These are phyloP conservation scores for Coecobrya sp. DNA, from an alignment of 2,888 invertebrate genomes.

Conservation along the genomic window DNA sequence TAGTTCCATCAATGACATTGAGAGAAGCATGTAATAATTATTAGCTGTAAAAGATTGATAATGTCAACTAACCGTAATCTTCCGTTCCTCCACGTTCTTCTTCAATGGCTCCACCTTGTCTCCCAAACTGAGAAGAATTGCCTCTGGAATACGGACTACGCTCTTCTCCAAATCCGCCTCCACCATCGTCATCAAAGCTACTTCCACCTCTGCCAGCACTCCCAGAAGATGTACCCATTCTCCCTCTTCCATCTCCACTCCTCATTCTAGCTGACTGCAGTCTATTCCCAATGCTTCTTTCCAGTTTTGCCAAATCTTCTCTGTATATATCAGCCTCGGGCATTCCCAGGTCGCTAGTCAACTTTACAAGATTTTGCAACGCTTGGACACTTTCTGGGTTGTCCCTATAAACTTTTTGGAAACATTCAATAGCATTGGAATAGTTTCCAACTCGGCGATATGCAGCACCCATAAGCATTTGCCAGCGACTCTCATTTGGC, in stretches of 20 bases:
- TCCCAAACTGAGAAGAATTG: conserved; percentile 50
- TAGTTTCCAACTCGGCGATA: conserved; percentile 94
- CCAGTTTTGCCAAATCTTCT: conserved; percentile 93
- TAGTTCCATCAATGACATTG: too few relatives aligned
- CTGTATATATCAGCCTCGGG: conserved; percentile 96
- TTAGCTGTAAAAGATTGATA: neutral
- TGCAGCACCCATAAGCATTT: conserved; percentile 95
- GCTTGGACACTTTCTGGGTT: conserved; percentile 98
- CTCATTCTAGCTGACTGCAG: conserved; percentile 84
- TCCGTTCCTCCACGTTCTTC: conserved; percentile 43
- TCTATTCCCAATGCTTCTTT: conserved; percentile 87
- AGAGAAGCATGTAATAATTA: neutral
- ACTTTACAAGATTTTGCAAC: conserved; percentile 94
- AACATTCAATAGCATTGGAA: conserved; percentile 89
- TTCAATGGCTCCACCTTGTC: conserved; percentile 45
- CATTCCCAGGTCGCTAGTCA: conserved; percentile 96
- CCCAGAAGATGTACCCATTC: conserved; percentile 82
- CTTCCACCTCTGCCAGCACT: conserved; percentile 10
- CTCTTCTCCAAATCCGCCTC: conserved; percentile 57
- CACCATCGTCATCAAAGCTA: neutral
- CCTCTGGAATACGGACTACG: conserved; percentile 40
- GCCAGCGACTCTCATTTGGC: conserved; percentile 95
- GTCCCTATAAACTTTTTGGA: conserved; percentile 93
- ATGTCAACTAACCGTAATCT: conserved; percentile 43
- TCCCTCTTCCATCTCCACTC: conserved; percentile 48